These are phyloP conservation scores for Peromyscus californicus DNA, from an alignment of 2,113 vertebrate species.

Conservation along the genomic window DNA sequence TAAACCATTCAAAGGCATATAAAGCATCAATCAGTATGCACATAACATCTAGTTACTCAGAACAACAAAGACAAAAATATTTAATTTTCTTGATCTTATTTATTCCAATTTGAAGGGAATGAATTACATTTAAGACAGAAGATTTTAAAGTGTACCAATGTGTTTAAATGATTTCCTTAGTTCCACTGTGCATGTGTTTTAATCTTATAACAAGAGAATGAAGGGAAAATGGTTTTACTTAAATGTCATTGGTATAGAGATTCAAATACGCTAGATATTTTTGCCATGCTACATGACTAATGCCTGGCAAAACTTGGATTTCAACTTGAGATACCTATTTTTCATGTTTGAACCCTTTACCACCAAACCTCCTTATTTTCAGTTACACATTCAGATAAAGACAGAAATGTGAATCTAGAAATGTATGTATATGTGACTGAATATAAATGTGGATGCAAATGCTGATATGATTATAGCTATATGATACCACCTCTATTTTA, in stretches of 20 bases:
- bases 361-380: slow-evolving; percentile 24
- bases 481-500: slow-evolving; percentile 26
- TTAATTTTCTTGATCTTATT: not conserved
- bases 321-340: slow-evolving; percentile 38
- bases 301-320: not conserved
- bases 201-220: not conserved
- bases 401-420: not conserved
- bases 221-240: not conserved
- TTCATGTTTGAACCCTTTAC: slow-evolving; percentile 34
- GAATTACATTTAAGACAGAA: not conserved
- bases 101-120: slow-evolving; percentile 21
- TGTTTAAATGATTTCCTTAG: slow-evolving; percentile 37
- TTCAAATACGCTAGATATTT: not conserved
- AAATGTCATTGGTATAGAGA: not conserved
- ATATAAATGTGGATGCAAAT: slow-evolving; percentile 48
- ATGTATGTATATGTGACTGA: not conserved
- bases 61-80: not conserved
- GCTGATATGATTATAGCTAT: slow-evolving; percentile 20
- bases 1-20: not conserved
- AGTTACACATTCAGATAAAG: slow-evolving; percentile 38
- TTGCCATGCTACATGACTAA: not conserved
- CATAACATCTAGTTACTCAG: not conserved
- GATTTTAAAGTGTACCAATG: not conserved
- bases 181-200: not conserved
- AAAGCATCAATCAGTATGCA: not conserved